Percentiles rank a stretch among this genome's conserved stretches.
Conservation (phyloP, 2,113 vertebrate genomes). For the Orycteropus afer region DNA sequence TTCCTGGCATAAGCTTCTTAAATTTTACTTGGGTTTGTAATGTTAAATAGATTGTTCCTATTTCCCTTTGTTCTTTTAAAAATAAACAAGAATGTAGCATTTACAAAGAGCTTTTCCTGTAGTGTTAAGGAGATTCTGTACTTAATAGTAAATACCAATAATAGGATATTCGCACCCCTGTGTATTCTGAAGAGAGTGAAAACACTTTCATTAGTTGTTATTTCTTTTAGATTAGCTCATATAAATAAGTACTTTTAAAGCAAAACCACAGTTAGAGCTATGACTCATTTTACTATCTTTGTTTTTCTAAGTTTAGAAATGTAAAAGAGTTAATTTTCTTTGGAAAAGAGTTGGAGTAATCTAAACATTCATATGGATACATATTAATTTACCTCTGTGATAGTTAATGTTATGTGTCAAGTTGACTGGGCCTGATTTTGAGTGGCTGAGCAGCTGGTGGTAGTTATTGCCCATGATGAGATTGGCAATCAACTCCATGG, state of each 20-base stretch:
- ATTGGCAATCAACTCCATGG: no score
- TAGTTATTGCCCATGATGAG: no score
- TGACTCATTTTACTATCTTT: conserved; percentile 71
- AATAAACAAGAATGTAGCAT: neutral
- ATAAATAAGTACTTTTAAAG: conserved; percentile 60
- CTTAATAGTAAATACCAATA: neutral
- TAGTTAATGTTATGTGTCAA: no score
- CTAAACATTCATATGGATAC: neutral
- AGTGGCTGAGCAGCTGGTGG: no score
- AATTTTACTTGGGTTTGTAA: neutral
- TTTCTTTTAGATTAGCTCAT: conserved; percentile 51
- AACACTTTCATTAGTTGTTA: conserved; percentile 32
- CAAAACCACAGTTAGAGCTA: conserved; percentile 15
- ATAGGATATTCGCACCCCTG: neutral
- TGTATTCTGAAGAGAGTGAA: conserved; percentile 16
- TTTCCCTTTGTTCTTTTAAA: neutral
- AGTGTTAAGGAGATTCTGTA: neutral
- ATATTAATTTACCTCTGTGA: neutral
- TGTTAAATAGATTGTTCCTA: neutral
- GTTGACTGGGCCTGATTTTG: no score
- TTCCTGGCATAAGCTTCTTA: conserved; percentile 46
- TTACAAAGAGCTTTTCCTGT: neutral
- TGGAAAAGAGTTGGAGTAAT: neutral
- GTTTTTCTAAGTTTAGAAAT: conserved; percentile 58
- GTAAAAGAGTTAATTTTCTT: conserved; percentile 52